Base-by-base conservation (phyloP, 1,140 invertebrate genomes). In the Liolophura sinensis region DNA sequence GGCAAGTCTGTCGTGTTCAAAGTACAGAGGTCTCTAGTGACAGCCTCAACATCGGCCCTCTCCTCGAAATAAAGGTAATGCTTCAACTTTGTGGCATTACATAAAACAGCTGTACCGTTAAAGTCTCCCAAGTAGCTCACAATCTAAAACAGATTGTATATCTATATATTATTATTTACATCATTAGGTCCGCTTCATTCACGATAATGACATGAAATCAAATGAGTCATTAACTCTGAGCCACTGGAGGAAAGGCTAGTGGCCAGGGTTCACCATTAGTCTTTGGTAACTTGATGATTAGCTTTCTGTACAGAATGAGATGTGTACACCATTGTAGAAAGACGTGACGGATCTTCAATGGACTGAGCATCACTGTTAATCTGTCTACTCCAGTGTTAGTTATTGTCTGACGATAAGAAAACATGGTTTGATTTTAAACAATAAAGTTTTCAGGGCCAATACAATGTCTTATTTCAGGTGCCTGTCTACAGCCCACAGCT, bases 71-170 rank as follows among this genome's bases (percentile, higher is more conserved):
- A 52, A 50, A 78, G 60, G 57, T 71, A 77, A 14, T 31, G 54
- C n/a, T 31, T 49, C 47, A 78, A 67, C n/a, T 64, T 55, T 7
- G 60, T 40, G 9, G 62, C 64, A 52, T 72, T 66, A 67, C 77
- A 78, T 27, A 71, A 72, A 49, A 77, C 72, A 4, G 47, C 57
- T 15, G 66, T 64, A 31, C 76, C 69, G 59, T 75, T 70, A n/a
- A 69, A 64, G 47, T 66, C 63, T 1, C 67, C 72, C 1, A 64
- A 66, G n/a, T 24, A 54, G 3, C 51, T 54, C n/a, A 54, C 18
- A 24, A 54, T 24, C 51, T 20, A 12, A 54, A 54, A 54, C 7
- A 20, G 51, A 5, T 15, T 15, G 49, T 14, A 50, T 15, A 50
- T n/a, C 14, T 50, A 50, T 50, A 15, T n/a, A 50, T 7, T 12